A percentile compares a stretch with the other conserved stretches of the same genome.
These are phyloP conservation scores for Perca flavescens DNA, from an alignment of 2,113 vertebrate genomes.

Conservation along the genomic window DNA sequence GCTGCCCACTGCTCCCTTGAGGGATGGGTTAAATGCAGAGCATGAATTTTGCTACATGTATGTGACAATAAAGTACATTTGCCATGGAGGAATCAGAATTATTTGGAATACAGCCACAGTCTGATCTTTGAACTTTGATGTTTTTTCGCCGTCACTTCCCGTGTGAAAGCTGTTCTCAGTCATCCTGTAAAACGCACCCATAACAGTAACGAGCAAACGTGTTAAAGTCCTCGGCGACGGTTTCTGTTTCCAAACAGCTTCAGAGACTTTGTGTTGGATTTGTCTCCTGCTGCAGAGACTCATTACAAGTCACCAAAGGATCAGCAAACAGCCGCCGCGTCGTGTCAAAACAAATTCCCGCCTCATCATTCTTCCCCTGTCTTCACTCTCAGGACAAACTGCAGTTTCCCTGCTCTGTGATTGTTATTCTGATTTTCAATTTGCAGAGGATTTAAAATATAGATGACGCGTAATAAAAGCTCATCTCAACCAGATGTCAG, in stretches of 20 bases:
- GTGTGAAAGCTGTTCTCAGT: neutral
- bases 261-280: conserved; percentile 6
- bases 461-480: conserved; percentile 45
- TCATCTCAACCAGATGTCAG: conserved; percentile 28
- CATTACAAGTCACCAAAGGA: conserved; percentile 39
- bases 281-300: conserved; percentile 27
- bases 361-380: conserved; percentile 51
- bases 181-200: neutral
- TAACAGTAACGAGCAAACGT: neutral
- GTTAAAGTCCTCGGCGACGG: neutral
- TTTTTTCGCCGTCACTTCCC: neutral
- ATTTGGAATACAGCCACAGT: neutral
- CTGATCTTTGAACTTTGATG: neutral
- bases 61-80: too few species aligned
- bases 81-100: neutral
- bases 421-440: conserved; percentile 66
- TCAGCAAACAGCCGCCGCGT: conserved; percentile 22
- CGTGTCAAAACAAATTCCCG: conserved; percentile 32
- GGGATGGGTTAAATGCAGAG: too few species aligned
- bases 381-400: conserved; percentile 40
- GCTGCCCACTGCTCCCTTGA: too few species aligned
- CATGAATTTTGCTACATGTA: too few species aligned
- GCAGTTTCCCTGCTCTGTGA: conserved; percentile 7
- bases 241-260: neutral
- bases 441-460: conserved; percentile 58